Evolutionary conservation across 1,140 invertebrate species (phyloP), one percentile per base, ranked within the genome.

Genomic region (Zaprionus capensis): DNA sequence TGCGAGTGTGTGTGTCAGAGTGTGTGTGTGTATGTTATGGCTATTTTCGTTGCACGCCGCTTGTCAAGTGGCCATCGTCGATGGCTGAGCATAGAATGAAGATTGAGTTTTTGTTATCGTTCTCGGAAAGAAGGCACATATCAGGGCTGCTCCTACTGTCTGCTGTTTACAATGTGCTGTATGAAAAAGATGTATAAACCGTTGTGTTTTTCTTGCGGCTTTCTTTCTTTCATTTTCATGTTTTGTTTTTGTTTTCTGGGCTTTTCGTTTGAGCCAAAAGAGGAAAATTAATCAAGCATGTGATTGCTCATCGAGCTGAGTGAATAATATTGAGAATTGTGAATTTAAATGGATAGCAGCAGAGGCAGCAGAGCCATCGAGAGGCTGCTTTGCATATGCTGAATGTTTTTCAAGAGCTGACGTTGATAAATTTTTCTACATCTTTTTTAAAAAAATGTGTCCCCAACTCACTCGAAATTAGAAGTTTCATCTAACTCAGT

Each of bases 31-130:
- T 63, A 58, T 73, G 31, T 77, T 61, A 59, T 74, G 67, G 38
- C 67, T 75, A 46, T 71, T 75, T 76, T 55, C 44, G 62, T 82
- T 75, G 72, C 51, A 51, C 46, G 20, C 46, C 46, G 36, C 24
- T 22, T 46, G 22, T 75, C 66, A 61, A 71, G 67, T 64, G 53
- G 59, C 59, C 41, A 17, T 9, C 51, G 59, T 62, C 68, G 44
- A 64, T 64, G 38, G 57, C 46, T 61, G 57, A 28, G 67, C 58
- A 62, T 55, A 70, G 58, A 63, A 62, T n/a, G 41, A 64, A 58
- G 69, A 65, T 66, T 71, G 69, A 65, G 73, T 76, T 65, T 66
- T 59, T 76, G 73, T 76, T 76, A 65, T 76, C 61, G 22, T 71
- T 61, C 26, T 57, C 22, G 20, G 24, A 6, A 53, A 28, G 51